phyloP scores from a whole-genome alignment of 2,113 vertebrate genomes.

The Phrynosoma blainvillii region DNA sequence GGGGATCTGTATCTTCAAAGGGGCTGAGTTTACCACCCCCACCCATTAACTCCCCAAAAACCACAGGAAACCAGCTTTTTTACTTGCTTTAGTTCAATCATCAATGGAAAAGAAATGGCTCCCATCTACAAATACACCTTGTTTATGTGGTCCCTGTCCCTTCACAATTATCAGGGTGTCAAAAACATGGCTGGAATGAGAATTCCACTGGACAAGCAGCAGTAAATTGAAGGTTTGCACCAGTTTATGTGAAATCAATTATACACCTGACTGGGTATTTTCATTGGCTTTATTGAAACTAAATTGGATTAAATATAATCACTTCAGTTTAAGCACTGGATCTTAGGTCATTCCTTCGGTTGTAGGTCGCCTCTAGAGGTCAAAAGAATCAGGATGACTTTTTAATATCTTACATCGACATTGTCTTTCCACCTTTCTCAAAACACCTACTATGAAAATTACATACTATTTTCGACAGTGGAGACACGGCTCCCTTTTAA shows the following conservation, averaged over 20 bases:
- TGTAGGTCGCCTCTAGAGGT: neutral
- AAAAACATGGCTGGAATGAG: no score
- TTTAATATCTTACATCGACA: neutral
- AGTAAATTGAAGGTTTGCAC: neutral
- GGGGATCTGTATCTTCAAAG: neutral
- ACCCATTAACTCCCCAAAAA: neutral
- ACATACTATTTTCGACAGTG: constrained; percentile 17
- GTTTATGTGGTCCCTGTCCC: no score
- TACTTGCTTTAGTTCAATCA: neutral
- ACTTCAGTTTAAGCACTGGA: neutral
- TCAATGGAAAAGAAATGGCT: neutral
- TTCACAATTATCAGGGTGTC: neutral
- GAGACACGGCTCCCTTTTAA: neutral
- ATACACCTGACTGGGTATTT: neutral
- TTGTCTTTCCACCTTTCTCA: neutral
- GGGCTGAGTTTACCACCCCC: neutral
- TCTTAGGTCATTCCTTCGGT: neutral
- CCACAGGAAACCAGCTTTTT: neutral
- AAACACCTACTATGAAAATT: neutral
- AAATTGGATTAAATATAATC: neutral
- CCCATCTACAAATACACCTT: no score
- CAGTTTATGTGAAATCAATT: neutral
- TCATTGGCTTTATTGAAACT: neutral
- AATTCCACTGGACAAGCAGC: no score
- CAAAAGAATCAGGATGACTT: neutral